Base-by-base conservation (phyloP, 2,113 vertebrate species). In the Entelurus aequoreus region DNA sequence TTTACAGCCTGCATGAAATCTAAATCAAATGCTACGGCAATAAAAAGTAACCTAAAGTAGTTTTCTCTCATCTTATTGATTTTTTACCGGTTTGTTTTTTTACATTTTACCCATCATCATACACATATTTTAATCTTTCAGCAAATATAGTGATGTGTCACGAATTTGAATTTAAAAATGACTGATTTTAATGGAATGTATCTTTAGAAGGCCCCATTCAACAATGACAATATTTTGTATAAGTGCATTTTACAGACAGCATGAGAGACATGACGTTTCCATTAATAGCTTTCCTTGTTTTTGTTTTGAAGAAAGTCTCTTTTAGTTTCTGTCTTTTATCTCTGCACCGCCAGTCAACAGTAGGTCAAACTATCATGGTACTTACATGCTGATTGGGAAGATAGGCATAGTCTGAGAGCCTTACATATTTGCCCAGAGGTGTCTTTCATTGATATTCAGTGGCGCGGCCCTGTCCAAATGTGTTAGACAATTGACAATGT, bases 401-500 rank as follows among this genome's bases (percentile, higher is more conserved):
- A 59, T 66, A 59, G 63, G 51, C 64, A 73, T 51, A 51, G 60
- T 60, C 66, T 63, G 48, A 71, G 48, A 72, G 70, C 62, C 63
- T 63, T 48, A 66, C 60, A 70, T 68, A 63, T 69, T 67, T 66
- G 66, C 82, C 72, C 51, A 21, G 63, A 81, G 82, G 83, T 86
- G 66, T 81, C 88, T 89, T 79, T 88, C 88, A 81, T 90, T 90
- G 84, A 88, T 86, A 91, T 92, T 87, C 88, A 87, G 80, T 77
- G 61, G 84, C 87, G 81, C 81, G 71, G 88, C 86, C 81, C 74
- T 88, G 81, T 87, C 88, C 44, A 47, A 79, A 75, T 81, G 81
- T 80, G 87, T 84, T 85, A 90, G 84, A 86, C 78, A 89, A 79
- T 86, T 91, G 90, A 93, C 92, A 91, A 89, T 79, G 70, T 80